These are phyloP conservation scores for Acridotheres tristis DNA, from an alignment of 2,797 vertebrate species.

Conservation along the genomic window DNA sequence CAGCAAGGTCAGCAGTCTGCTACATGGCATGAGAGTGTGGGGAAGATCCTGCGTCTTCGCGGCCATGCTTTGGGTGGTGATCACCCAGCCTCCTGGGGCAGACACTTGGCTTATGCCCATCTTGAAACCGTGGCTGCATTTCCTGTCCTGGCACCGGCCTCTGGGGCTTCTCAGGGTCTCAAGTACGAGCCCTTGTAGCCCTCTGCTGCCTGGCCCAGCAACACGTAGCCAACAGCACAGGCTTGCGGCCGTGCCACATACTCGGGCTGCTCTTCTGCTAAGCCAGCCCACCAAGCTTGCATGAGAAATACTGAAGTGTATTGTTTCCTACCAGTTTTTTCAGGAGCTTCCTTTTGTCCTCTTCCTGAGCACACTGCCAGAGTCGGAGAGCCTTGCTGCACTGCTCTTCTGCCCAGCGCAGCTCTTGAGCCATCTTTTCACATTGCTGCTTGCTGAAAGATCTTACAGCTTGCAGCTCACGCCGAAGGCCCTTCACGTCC, in stretches of 20 bases:
- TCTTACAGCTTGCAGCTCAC: slow-evolving; percentile 75
- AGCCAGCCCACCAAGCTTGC: neutral
- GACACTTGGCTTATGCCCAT: no score
- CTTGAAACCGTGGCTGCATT: no score
- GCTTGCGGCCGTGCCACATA: neutral
- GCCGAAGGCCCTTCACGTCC: slow-evolving; percentile 80
- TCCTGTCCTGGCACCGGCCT: neutral
- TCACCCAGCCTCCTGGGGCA: neutral
- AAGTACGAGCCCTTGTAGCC: neutral
- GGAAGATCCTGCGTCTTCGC: no score
- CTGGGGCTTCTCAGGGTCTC: neutral
- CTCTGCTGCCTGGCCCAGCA: neutral
- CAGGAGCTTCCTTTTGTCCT: slow-evolving; percentile 53
- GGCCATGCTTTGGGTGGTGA: no score
- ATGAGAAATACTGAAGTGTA: neutral
- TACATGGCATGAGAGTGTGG: no score
- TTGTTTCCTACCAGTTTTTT: slow-evolving; percentile 62
- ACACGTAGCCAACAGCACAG: rapidly evolving
- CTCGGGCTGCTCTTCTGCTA: neutral
- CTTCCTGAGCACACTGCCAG: slow-evolving; percentile 40
- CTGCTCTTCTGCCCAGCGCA: slow-evolving; percentile 47
- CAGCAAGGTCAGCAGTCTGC: no score
- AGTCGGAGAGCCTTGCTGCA: slow-evolving; percentile 6
- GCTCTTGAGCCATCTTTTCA: slow-evolving; percentile 42
- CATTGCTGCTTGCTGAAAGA: slow-evolving; percentile 64